Evolutionary conservation across 2,888 invertebrate species (phyloP).

Genomic region (Tachystola acroxantha): DNA sequence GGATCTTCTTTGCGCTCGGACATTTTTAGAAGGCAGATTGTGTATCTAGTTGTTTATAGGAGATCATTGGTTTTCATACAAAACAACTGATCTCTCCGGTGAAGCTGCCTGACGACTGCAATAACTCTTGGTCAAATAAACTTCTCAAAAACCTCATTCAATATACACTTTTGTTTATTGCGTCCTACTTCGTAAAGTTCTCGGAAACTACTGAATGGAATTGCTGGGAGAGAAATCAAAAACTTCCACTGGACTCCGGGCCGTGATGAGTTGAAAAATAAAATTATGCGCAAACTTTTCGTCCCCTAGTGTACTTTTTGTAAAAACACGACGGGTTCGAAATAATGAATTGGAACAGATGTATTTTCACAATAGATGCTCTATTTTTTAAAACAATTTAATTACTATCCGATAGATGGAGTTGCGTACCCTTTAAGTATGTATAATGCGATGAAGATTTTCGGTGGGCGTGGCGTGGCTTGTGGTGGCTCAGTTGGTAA

Average conservation of each 20-base stretch:
- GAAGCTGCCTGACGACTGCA: background rate
- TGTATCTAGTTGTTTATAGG: too few species aligned
- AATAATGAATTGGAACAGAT: background rate
- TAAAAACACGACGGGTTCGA: conserved; percentile 5
- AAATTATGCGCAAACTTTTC: conserved; percentile 39
- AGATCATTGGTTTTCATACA: too few species aligned
- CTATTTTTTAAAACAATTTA: too few species aligned
- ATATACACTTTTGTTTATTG: conserved; percentile 27
- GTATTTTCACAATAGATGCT: too few species aligned
- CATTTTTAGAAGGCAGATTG: too few species aligned
- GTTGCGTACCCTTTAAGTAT: too few species aligned
- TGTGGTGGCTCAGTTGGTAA: too few species aligned
- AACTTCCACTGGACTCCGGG: conserved; percentile 23
- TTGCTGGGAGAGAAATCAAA: conserved; percentile 27
- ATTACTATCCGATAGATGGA: too few species aligned
- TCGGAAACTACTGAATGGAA: conserved; percentile 26
- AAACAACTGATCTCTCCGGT: too few species aligned
- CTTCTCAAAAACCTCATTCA: conserved; percentile 11
- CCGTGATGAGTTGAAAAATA: conserved; percentile 38
- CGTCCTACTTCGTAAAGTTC: conserved; percentile 24
- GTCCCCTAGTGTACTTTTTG: conserved; percentile 11
- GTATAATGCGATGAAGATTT: too few species aligned
- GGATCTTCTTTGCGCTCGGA: too few species aligned
- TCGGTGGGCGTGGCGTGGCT: too few species aligned
- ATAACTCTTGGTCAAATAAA: conserved; percentile 2